A percentile compares a stretch with the other conserved stretches of the same genome.
These are phyloP conservation scores for Arrhamphus sclerolepis DNA, from an alignment of 2,797 vertebrate species.

Conservation along the genomic window DNA sequence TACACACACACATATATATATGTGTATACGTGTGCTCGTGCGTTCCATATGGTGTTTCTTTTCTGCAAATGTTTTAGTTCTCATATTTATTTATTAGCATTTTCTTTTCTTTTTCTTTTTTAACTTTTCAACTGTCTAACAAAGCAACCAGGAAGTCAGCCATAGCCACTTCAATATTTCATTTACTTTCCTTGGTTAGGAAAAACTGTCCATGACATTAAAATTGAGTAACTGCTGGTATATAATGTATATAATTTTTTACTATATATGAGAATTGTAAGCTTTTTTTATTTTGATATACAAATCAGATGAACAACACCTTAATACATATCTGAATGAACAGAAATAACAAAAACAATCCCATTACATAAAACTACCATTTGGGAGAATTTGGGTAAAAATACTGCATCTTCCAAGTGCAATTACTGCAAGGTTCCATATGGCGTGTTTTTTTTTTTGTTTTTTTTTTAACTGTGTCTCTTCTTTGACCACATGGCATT, in stretches of 20 bases:
- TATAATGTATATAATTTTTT: constrained; percentile 38
- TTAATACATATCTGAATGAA: constrained; percentile 56
- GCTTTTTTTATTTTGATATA: constrained; percentile 66
- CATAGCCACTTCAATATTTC: background rate
- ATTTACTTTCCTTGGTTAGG: constrained; percentile 4
- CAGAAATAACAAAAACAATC: constrained; percentile 45
- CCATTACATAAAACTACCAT: constrained; percentile 54
- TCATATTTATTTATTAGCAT: too few relatives aligned
- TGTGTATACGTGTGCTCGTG: too few relatives aligned
- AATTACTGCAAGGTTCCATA: constrained; percentile 48
- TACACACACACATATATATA: too few relatives aligned
- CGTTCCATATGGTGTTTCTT: too few relatives aligned
- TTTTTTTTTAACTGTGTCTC: constrained; percentile 13
- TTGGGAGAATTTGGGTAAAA: constrained; percentile 37
- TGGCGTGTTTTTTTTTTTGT: constrained; percentile 18
- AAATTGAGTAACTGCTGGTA: background rate
- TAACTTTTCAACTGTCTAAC: too few relatives aligned
- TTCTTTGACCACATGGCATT: constrained; percentile 57
- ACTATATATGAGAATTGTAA: constrained; percentile 51
- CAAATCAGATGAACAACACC: constrained; percentile 61
- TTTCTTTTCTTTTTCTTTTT: too few relatives aligned
- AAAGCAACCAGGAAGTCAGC: too few relatives aligned
- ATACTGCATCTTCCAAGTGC: constrained; percentile 46
- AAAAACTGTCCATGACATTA: constrained; percentile 27
- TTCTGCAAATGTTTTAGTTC: too few relatives aligned